These are phyloP conservation scores for Salvelinus sp. DNA, from an alignment of 2,113 vertebrate species.

Conservation along the genomic window DNA sequence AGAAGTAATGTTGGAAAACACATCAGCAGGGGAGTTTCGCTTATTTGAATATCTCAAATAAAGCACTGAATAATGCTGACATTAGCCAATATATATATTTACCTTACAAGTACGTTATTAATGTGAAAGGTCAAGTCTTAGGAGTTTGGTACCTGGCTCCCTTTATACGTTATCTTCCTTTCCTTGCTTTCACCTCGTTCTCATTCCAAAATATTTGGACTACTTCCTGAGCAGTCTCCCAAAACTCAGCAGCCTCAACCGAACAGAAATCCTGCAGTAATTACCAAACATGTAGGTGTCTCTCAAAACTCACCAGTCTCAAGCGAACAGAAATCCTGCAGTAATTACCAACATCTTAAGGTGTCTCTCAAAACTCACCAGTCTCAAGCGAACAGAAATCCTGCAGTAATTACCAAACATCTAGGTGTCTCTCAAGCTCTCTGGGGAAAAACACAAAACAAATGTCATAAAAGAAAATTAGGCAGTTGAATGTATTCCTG, in stretches of 20 bases:
- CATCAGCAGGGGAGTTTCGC: slow-evolving; percentile 7
- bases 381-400: not conserved
- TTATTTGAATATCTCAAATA: slow-evolving; percentile 34
- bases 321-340: too few relatives aligned
- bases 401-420: slow-evolving; percentile 56
- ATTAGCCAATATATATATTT: not conserved
- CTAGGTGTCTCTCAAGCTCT: slow-evolving; percentile 58
- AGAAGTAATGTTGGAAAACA: slow-evolving; percentile 38
- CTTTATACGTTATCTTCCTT: too few relatives aligned
- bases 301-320: too few relatives aligned
- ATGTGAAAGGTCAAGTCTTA: too few relatives aligned
- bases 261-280: too few relatives aligned
- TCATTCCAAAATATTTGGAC: not conserved
- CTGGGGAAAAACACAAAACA: slow-evolving; percentile 48
- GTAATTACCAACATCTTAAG: too few relatives aligned
- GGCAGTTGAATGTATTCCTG: slow-evolving; percentile 33
- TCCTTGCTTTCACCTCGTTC: not conserved
- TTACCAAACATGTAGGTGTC: too few relatives aligned
- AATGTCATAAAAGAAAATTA: slow-evolving; percentile 49
- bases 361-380: not conserved
- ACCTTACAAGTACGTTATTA: too few relatives aligned
- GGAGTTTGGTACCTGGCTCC: too few relatives aligned
- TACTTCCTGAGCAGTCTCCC: not conserved
- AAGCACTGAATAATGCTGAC: slow-evolving; percentile 5
- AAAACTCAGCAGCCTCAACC: too few relatives aligned